Conservation (phyloP, 2,888 invertebrate species). For the Parapristionchus giblindavisi region DNA sequence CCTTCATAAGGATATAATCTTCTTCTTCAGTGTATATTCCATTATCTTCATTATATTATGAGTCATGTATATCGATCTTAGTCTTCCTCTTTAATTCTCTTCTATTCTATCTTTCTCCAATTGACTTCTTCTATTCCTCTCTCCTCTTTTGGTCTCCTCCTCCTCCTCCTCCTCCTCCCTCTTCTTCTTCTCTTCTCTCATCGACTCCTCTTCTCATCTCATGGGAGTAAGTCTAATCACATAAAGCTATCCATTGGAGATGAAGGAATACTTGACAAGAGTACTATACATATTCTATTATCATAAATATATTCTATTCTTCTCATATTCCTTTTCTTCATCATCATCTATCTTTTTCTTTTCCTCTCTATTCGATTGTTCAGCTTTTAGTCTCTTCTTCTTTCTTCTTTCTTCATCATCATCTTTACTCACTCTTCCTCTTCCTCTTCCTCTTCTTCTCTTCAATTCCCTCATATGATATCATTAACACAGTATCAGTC, state of each 20-base stretch:
- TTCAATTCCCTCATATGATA: not conserved
- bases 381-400: slow-evolving; percentile 26
- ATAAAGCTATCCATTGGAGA: slow-evolving; percentile 17
- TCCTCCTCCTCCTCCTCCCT: not conserved
- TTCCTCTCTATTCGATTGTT: slow-evolving; percentile 11
- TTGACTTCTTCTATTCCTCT: slow-evolving; percentile 16
- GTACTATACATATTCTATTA: slow-evolving; percentile 23
- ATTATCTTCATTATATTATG: slow-evolving; percentile 2
- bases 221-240: slow-evolving; percentile 19
- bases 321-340: not conserved
- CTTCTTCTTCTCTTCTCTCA: not conserved
- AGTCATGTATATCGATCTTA: slow-evolving; percentile 5
- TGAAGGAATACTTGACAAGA: slow-evolving; percentile 6
- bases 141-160: slow-evolving; percentile 10
- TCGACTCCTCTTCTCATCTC: not conserved
- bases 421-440: not conserved
- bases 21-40: slow-evolving; percentile 4
- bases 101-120: slow-evolving; percentile 23
- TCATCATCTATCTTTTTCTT: not conserved
- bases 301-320: not conserved
- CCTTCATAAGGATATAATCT: not conserved
- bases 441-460: not conserved
- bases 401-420: not conserved
- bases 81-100: slow-evolving; percentile 5
- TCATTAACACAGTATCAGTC: too few relatives aligned